These are phyloP conservation scores for Tiliacea aurago DNA, from an alignment of 2,888 invertebrate species.

Conservation along the genomic window DNA sequence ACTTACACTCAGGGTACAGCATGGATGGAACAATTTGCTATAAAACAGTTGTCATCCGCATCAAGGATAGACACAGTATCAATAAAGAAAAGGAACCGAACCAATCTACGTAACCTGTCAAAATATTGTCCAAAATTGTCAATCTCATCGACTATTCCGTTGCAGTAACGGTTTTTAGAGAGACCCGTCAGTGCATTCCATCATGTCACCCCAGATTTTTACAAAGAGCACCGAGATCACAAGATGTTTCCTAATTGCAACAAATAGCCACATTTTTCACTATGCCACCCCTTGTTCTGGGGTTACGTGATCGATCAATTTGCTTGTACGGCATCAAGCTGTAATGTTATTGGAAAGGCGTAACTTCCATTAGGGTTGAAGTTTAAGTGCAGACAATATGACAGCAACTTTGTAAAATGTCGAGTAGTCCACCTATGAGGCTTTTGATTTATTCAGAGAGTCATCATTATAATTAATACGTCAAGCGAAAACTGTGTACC, in stretches of 20 bases:
- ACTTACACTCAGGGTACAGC: too few species aligned
- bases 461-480: too few species aligned
- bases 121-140: background rate
- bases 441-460: background rate
- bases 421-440: background rate
- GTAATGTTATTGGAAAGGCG: slow-evolving; percentile 51
- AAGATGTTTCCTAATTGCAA: slow-evolving; percentile 62
- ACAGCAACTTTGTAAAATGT: slow-evolving; percentile 12
- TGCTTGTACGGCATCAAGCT: slow-evolving; percentile 51
- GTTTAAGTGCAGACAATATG: slow-evolving; percentile 14
- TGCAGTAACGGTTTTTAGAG: background rate
- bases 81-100: background rate
- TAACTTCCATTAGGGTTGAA: slow-evolving; percentile 25
- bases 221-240: slow-evolving; percentile 17
- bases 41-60: background rate
- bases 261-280: slow-evolving; percentile 72
- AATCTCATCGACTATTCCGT: background rate
- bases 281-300: slow-evolving; percentile 40
- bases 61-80: too few species aligned
- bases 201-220: slow-evolving; percentile 22
- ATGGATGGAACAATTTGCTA: background rate
- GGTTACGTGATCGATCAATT: slow-evolving; percentile 73
- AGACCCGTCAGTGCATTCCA: slow-evolving; percentile 4
- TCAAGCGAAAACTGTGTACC: too few species aligned
- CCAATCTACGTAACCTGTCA: background rate